Base-by-base conservation (phyloP, 2,113 vertebrate genomes). In the Notechis scutatus region DNA sequence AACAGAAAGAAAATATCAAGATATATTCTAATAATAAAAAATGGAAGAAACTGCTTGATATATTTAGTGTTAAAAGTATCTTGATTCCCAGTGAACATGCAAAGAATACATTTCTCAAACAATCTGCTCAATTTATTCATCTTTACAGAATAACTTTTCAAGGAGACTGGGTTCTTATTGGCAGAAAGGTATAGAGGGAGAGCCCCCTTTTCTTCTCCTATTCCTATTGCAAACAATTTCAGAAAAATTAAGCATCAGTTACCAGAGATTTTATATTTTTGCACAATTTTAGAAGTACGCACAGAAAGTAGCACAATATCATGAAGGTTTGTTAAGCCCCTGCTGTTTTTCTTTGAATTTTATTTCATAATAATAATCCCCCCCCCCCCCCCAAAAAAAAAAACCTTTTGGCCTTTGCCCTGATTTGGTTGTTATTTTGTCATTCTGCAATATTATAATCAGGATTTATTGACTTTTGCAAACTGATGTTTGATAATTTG, bases 1-100 rank as follows among this genome's bases (percentile, higher is more conserved):
- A 97, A 0, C 96, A 95, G 57, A 88, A 23, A 93, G 0, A 94
- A 90, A 26, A 23, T 34, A 92, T 57, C 21, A 26, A 39, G 39
- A 93, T 21, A 50, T 29, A 91, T 21, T 52, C 21, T 8, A 85
- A 57, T 21, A 4, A 1, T 42, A 57, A 20, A 81, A 81, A 88
- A 29, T 45, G 26, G 21, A 91, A 93, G 34, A 81, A 6, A 3
- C 9, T 23, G 24, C 2, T 39, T n/a, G 26, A 12, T 20, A 81
- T 57, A 15, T 57, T 55, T 42, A 39, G 18, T 54, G 74, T 18
- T 54, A 12, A 26, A 92, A 26, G 2, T 45, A 9, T 74, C 59
- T 54, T 45, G 23, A 56, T 81, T 89, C 55, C 5, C 55, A 21
- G 3, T 54, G 50, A 89, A 88, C 18, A 29, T 56, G 39, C 50